Conservation (phyloP, 2,113 vertebrate species). For the Periophthalmus modestus region DNA sequence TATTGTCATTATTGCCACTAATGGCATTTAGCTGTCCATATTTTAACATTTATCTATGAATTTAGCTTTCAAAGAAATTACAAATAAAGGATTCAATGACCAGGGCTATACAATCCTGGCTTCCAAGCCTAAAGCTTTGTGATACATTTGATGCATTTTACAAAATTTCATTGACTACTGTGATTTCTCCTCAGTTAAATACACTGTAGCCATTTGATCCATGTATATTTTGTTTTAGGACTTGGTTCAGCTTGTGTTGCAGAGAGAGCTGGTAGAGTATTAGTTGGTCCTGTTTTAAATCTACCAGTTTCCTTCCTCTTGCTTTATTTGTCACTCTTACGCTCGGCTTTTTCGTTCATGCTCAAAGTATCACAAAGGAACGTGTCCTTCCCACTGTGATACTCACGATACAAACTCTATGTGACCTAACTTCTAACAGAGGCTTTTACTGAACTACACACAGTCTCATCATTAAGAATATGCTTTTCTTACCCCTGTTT, state of each 20-base stretch:
- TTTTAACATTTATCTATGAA: neutral
- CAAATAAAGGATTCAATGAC: too few species aligned
- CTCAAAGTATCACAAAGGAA: constrained; percentile 55
- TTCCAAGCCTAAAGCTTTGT: neutral
- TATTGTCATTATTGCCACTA: neutral
- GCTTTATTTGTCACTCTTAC: constrained; percentile 42
- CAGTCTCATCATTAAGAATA: constrained; percentile 48
- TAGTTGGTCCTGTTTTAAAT: constrained; percentile 46
- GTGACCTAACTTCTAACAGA: constrained; percentile 14
- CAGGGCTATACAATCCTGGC: neutral
- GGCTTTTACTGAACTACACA: constrained; percentile 30
- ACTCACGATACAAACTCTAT: neutral
- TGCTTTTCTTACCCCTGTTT: constrained; percentile 25
- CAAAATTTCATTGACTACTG: neutral
- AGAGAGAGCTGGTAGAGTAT: constrained; percentile 81
- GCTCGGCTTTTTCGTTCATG: constrained; percentile 40
- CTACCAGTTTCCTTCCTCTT: constrained; percentile 50
- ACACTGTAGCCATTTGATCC: constrained; percentile 10
- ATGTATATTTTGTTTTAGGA: constrained; percentile 77
- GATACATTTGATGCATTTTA: neutral
- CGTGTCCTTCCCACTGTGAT: constrained; percentile 40
- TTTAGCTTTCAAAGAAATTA: neutral
- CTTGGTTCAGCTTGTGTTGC: constrained; percentile 81
- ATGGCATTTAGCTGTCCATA: neutral
- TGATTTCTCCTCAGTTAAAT: neutral